Conservation (phyloP, 2,888 invertebrate species). For the Caenorhabditis wallacei region DNA sequence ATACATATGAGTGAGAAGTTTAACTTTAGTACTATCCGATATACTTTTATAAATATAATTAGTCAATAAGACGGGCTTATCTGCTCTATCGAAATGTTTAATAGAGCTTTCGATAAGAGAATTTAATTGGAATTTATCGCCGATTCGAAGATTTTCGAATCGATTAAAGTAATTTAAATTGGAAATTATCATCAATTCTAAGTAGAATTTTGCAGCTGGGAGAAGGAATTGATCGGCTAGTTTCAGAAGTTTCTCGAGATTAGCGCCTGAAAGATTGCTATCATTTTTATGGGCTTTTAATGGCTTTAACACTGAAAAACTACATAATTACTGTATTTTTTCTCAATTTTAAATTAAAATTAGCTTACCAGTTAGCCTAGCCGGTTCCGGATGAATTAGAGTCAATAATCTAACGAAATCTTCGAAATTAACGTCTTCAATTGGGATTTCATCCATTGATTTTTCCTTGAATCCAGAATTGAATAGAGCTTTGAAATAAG, state of each 20-base stretch:
- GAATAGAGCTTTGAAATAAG: slow-evolving; percentile 15
- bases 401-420: slow-evolving; percentile 4
- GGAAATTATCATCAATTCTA: neutral
- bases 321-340: too few relatives aligned
- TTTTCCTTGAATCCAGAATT: slow-evolving; percentile 32
- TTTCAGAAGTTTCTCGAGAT: neutral
- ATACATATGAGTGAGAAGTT: too few relatives aligned
- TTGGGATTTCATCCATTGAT: slow-evolving; percentile 25
- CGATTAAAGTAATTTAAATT: too few relatives aligned
- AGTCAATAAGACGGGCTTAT: neutral
- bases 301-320: too few relatives aligned
- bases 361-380: neutral
- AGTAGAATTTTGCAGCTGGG: neutral
- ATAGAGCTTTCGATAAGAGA: neutral
- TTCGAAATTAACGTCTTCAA: slow-evolving; percentile 16
- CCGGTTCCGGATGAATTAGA: neutral
- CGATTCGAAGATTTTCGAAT: too few relatives aligned
- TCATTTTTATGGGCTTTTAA: too few relatives aligned
- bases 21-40: too few relatives aligned
- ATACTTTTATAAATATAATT: too few relatives aligned
- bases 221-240: neutral
- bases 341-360: too few relatives aligned
- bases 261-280: too few relatives aligned
- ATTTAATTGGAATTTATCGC: neutral
- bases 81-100: neutral